Evolutionary conservation across 2,797 vertebrate species (phyloP).

Genomic region (Ptychadena robeensis): DNA sequence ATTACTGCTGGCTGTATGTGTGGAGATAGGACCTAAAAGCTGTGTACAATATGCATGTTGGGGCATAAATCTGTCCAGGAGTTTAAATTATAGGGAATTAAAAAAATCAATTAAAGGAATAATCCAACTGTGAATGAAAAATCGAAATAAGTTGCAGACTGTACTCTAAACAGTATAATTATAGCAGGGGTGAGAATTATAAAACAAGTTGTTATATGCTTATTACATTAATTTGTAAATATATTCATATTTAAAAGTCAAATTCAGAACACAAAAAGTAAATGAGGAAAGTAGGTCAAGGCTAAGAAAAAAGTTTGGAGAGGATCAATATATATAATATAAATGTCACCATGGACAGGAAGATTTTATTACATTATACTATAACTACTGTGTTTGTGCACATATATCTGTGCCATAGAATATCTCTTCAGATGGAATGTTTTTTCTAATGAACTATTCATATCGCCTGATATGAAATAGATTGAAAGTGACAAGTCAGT

Average conservation of each 20-base stretch:
- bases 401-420: background rate
- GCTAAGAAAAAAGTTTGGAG: background rate
- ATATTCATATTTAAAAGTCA: background rate
- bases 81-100: conserved; percentile 51
- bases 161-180: conserved; percentile 25
- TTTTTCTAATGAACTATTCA: background rate
- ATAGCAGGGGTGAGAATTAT: conserved; percentile 12
- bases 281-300: background rate
- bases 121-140: conserved; percentile 50
- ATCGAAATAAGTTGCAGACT: conserved; percentile 31
- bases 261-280: background rate
- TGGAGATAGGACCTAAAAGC: conserved; percentile 35
- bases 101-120: conserved; percentile 54
- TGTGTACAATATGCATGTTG: conserved; percentile 36
- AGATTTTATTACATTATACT: background rate
- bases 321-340: background rate
- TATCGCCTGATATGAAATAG: background rate
- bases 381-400: background rate
- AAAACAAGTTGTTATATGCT: conserved; percentile 37
- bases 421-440: background rate
- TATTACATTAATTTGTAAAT: conserved; percentile 22
- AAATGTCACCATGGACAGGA: background rate
- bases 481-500: background rate
- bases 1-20: conserved; percentile 27
- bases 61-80: conserved; percentile 41